Evolutionary conservation across 2,888 invertebrate genomes (phyloP), one percentile per base, ranked within the genome.

Genomic region (Entomobrya proxima): DNA sequence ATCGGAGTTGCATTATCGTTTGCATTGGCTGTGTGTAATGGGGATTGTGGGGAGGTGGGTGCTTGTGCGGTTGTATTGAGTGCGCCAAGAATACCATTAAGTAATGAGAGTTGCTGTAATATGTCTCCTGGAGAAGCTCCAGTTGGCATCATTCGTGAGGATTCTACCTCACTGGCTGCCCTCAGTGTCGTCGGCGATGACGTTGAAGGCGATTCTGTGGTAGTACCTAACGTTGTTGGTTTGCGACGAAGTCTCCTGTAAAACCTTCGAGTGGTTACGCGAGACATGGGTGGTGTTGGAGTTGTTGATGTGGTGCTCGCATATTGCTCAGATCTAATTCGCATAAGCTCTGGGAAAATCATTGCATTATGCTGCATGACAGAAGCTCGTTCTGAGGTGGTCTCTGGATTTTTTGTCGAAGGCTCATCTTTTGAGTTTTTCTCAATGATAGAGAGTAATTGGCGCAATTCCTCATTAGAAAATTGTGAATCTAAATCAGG

Each of bases 71-170:
- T 52, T 27, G 88, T 75, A 24, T 86, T 85, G 21, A 79, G 83
- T 76, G 75, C 80, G 47, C 86, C 80, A 24, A 89, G 76, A 24
- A 89, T 82, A 44, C 89, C 86, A 78, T 86, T 88, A 3, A 89
- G 61, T 18, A 89, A 75, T 1, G 88, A 82, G 9, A 89, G 69
- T 32, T 88, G 89, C 27, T 89, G 86, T 6, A 85, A 64, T 3
- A 89, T 37, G 15, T 89, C 89, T 9, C 77, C 64, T 55, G 86
- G 86, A 11, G 88, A 85, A 3, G 87, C 77, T n/a, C 67, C 84
- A n/a, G 86, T 47, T 13, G 75, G 44, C 21, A 87, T 27, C 30
- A 64, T 44, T 76, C 80, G 76, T 0, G 69, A 44, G 6, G 84
- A 76, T n/a, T 85, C 85, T 4, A 67, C 69, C 0, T 64, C 77